Evolutionary conservation across 2,113 vertebrate species (phyloP), one percentile per base, ranked within the genome.

Genomic region (Microcebus ravelobensis): DNA sequence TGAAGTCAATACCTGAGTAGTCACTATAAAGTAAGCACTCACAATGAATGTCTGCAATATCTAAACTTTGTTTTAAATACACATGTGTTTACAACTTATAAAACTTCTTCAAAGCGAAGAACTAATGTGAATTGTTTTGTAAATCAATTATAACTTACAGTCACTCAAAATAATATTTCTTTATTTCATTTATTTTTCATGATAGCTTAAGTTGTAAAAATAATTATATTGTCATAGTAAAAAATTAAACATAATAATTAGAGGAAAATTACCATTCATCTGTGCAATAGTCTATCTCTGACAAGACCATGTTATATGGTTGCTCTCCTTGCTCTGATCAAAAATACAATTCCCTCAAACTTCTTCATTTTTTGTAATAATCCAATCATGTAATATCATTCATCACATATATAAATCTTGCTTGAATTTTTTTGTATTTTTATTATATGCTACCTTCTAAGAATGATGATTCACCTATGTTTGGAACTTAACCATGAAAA

Each of bases 211-310:
- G 36, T 21, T 95, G 2, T 80, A 59, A 91, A 93, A 81, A 74
- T 2, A 68, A 34, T 55, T 31, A 55, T 63, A 85, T 45, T 80
- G 31, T 89, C 21, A 50, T 67, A 50, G 81, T 63, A 21, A 67
- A 52, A 89, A 95, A 95, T n/a, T 5, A 94, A 95, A 59, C 6
- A 45, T 39, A 73, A 48, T 68, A 81, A 84, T 63, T 86, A 57
- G 8, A 74, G 57, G 48, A 18, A 50, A 96, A 42, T 67, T 61
- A 11, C 2, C 84, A 23, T 48, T 91, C 29, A 50, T 36, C 21
- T 83, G 2, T 45, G 25, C 7, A 67, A n/a, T 74, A 80, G 63
- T 93, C 14, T 61, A 0, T 71, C 42, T 67, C 45, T 86, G n/a
- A 59, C 36, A 81, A 29, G 17, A 90, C 27, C 42, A 45, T 20